phyloP scores from a whole-genome alignment of 2,113 vertebrate genomes.

The Patagioenas fasciata region DNA sequence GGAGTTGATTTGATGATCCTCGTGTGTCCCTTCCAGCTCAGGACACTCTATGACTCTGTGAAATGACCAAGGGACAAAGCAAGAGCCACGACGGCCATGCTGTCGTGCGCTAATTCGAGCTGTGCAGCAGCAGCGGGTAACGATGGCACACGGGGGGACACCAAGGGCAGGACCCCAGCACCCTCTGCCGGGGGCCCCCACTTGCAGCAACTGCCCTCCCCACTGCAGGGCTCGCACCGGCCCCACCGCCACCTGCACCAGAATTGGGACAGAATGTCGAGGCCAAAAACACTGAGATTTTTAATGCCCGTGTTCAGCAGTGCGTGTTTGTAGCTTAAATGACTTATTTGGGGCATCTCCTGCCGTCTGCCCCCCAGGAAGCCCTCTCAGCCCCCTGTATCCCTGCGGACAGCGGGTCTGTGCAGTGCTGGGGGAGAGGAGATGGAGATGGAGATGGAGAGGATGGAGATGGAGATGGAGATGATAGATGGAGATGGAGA shows the following conservation, averaged over 20 bases:
- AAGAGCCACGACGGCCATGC: not conserved
- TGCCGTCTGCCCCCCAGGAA: fast-evolving
- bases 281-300: not conserved
- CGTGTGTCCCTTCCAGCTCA: too few species aligned
- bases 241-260: not conserved
- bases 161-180: not conserved
- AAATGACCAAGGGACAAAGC: not conserved
- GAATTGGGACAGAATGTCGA: not conserved
- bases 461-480: too few species aligned
- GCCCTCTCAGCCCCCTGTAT: too few species aligned
- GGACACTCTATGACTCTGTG: too few species aligned
- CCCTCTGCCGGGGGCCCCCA: too few species aligned
- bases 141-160: not conserved
- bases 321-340: not conserved
- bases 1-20: too few species aligned
- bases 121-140: not conserved
- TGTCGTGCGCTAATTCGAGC: not conserved
- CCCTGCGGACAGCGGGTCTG: too few species aligned
- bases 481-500: too few species aligned
- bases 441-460: too few species aligned
- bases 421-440: too few species aligned
- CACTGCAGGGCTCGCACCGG: not conserved
- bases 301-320: not conserved
- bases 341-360: not conserved
- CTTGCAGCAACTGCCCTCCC: too few species aligned